Evolutionary conservation across 2,888 invertebrate species (phyloP).

Genomic region (Hoplodrina blanda): DNA sequence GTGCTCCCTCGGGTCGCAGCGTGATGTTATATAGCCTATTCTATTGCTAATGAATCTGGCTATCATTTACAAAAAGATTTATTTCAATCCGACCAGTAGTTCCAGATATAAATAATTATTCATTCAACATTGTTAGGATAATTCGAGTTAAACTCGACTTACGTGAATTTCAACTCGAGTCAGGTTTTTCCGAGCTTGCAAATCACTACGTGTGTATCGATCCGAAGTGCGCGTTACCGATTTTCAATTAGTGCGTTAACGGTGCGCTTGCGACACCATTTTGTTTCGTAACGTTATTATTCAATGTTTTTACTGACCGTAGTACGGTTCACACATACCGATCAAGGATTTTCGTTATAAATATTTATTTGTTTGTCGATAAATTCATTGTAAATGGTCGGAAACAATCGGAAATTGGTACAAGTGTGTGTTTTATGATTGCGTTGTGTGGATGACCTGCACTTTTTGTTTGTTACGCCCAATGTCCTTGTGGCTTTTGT

Average conservation of each 20-base stretch:
- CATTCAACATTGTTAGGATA: no score
- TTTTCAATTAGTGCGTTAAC: constrained; percentile 37
- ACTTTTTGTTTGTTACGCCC: constrained; percentile 21
- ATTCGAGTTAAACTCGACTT: no score
- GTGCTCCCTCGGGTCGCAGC: no score
- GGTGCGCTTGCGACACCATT: constrained; percentile 44
- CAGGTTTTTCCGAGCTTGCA: no score
- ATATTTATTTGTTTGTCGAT: constrained; percentile 33
- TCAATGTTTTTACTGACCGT: constrained; percentile 36
- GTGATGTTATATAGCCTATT: no score
- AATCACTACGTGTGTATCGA: constrained; percentile 21
- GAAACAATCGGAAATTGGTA: constrained; percentile 53
- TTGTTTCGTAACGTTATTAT: constrained; percentile 46
- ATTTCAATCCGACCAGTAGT: no score
- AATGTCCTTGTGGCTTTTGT: constrained; percentile 18
- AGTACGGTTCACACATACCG: constrained; percentile 42
- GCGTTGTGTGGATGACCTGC: constrained; percentile 10
- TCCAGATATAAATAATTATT: no score
- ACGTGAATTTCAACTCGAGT: no score
- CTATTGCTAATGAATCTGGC: no score
- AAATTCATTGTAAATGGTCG: constrained; percentile 45
- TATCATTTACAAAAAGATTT: no score
- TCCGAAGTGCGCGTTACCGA: constrained; percentile 40
- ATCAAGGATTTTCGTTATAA: constrained; percentile 49
- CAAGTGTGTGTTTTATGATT: constrained; percentile 11